A percentile compares a stretch with the other conserved stretches of the same genome.
Conservation (phyloP, 2,888 invertebrate genomes). For the Biston stratarius region DNA sequence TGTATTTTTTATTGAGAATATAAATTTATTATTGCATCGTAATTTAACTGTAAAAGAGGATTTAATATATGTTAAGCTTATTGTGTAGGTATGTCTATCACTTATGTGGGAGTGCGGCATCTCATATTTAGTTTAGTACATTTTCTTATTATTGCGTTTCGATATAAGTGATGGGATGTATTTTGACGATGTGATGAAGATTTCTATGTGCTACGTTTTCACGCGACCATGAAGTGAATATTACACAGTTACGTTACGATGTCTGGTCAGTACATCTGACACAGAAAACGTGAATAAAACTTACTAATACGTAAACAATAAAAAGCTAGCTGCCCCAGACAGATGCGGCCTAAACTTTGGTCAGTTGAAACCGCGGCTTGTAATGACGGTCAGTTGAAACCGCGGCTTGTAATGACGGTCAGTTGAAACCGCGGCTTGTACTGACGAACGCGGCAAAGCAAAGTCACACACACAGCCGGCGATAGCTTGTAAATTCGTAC, state of each 20-base stretch:
- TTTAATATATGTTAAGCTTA: constrained; percentile 84
- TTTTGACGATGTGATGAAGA: constrained; percentile 39
- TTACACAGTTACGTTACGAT: not conserved
- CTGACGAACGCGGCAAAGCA: too few relatives aligned
- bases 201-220: constrained; percentile 8
- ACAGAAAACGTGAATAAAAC: too few relatives aligned
- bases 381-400: too few relatives aligned
- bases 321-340: too few relatives aligned
- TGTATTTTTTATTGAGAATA: constrained; percentile 81
- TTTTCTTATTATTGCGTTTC: constrained; percentile 42
- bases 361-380: too few relatives aligned
- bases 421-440: too few relatives aligned
- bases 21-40: constrained; percentile 82
- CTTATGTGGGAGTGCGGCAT: constrained; percentile 55
- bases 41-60: constrained; percentile 81
- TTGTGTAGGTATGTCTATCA: constrained; percentile 72
- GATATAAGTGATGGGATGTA: constrained; percentile 37
- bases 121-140: constrained; percentile 42
- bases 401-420: too few relatives aligned
- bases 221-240: not conserved
- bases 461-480: too few relatives aligned
- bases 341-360: too few relatives aligned
- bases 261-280: not conserved
- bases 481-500: too few relatives aligned
- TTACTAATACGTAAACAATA: too few relatives aligned